Evolutionary conservation across 2,113 vertebrate species (phyloP), one percentile per base, ranked within the genome.

Genomic region (Psephotus haematonotus): DNA sequence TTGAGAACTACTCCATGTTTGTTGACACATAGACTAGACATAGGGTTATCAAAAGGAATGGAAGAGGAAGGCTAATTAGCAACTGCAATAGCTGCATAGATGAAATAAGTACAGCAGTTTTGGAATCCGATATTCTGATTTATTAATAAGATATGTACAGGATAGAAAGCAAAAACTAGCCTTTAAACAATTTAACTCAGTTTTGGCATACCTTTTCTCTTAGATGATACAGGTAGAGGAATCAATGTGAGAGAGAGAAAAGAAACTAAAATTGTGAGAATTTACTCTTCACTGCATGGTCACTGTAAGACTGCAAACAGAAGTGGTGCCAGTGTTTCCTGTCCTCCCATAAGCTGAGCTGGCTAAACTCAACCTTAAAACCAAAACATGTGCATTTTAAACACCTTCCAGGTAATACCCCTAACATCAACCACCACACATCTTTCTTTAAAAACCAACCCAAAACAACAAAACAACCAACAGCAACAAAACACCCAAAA

Each of bases 21-120:
- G 25, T 0, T 13, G 24, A 23, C 10, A 11, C 0, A 25, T 0
- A 13, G 47, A 70, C 7, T 37, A 75, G 53, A 16, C n/a, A 18
- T 0, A 4, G 19, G 17, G 29, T 11, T 71, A 60, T 41, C 39
- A 35, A 46, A 55, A n/a, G 28, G 27, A 39, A 52, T 50, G 29
- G 7, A 5, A 64, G 46, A 16, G 27, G 4, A 68, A 55, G 12
- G 11, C 10, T 2, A 6, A 14, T 17, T 1, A 63, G 79, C 41
- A 76, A n/a, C 3, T 43, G 3, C 7, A 52, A 75, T 4, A 64
- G 78, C 46, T 75, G 55, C 71, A 39, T 4, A 33, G 27, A 47
- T 4, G 47, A 47, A 50, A 8, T 12, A 27, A 17, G 24, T 13
- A 35, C 29, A 69, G 82, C 57, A 31, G 20, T 2, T 43, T 4